Evolutionary conservation across 2,113 vertebrate species (phyloP).

Genomic region (Anhinga anhinga): DNA sequence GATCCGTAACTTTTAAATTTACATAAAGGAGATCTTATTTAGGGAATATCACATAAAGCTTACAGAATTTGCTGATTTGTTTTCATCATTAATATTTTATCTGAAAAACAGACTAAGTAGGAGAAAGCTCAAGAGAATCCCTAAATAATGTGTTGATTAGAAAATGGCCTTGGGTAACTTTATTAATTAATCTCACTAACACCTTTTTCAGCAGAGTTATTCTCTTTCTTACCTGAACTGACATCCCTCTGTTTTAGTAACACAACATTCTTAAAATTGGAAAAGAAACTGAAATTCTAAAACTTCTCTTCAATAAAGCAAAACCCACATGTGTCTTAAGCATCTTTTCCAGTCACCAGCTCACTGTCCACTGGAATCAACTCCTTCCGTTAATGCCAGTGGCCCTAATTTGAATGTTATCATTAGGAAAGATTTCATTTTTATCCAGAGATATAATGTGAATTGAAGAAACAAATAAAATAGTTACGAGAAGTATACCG

Average conservation of each 20-base stretch:
- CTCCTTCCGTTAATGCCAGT: background rate
- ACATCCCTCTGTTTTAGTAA: background rate
- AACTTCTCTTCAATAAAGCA: background rate
- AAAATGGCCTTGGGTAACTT: background rate
- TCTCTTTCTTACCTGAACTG: background rate
- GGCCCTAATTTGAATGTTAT: background rate
- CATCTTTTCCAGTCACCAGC: background rate
- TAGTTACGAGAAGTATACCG: background rate
- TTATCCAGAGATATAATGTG: background rate
- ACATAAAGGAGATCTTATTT: background rate
- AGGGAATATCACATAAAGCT: background rate
- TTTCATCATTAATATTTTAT: background rate
- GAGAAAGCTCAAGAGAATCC: background rate
- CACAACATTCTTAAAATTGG: background rate
- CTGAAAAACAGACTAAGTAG: background rate
- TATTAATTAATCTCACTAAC: background rate
- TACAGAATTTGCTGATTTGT: background rate
- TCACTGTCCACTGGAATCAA: background rate
- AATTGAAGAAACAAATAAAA: background rate
- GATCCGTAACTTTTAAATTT: background rate
- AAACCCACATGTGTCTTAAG: rapidly evolving
- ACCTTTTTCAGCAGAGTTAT: background rate
- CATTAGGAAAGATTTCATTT: background rate
- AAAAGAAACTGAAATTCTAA: background rate
- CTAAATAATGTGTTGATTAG: background rate